A percentile compares a stretch with the other conserved stretches of the same genome.
Evolutionary conservation across 2,113 vertebrate genomes (phyloP).

Genomic region (Petrocephalus zakoni): DNA sequence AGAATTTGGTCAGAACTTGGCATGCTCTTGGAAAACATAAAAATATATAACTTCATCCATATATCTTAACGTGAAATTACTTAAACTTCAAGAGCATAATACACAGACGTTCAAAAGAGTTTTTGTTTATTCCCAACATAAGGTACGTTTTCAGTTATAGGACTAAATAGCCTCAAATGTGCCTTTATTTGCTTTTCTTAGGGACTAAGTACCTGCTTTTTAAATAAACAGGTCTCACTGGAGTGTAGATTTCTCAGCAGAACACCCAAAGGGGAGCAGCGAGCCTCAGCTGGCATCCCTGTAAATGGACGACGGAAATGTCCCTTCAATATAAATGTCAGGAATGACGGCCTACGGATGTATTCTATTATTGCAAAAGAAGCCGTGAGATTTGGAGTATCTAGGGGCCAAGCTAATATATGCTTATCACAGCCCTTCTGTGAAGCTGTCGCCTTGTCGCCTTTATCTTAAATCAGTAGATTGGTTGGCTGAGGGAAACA

Average conservation of each 20-base stretch:
- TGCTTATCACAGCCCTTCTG: background rate
- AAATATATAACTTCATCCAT: constrained; percentile 12
- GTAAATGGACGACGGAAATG: background rate
- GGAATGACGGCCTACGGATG: background rate
- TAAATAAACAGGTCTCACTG: background rate
- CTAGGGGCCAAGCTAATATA: background rate
- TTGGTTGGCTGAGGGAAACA: background rate
- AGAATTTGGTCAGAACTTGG: background rate
- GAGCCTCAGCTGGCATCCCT: background rate
- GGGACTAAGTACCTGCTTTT: background rate
- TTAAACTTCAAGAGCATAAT: background rate
- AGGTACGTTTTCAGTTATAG: background rate
- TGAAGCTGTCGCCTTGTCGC: too few relatives aligned
- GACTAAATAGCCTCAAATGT: background rate
- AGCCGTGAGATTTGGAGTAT: background rate
- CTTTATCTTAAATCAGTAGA: background rate
- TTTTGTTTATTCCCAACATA: background rate
- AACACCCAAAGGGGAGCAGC: background rate
- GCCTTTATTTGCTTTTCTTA: background rate
- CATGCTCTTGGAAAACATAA: constrained; percentile 18
- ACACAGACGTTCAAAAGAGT: background rate
- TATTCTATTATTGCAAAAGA: background rate
- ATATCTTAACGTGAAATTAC: background rate
- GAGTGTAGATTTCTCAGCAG: background rate
- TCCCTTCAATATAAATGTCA: background rate